Evolutionary conservation across 2,797 vertebrate genomes (phyloP), one percentile per base, ranked within the genome.

Genomic region (Amblyopsis hoosieri): DNA sequence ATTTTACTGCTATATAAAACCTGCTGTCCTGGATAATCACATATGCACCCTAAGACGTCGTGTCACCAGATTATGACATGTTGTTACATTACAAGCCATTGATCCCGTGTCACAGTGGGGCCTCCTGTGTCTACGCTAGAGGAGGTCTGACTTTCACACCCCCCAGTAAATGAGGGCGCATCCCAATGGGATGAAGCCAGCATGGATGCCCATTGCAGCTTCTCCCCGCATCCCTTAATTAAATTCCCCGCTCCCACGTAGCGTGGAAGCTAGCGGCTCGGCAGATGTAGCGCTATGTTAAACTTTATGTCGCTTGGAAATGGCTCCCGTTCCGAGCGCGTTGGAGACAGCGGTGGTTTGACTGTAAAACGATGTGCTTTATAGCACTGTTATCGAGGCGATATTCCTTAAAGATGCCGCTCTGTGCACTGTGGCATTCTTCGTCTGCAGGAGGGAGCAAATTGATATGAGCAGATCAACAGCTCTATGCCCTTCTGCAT

Each of bases 251-350:
- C 91, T 94, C 93, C 92, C 85, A 52, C 93, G 94, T 95, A 94
- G 86, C 85, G 84, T 90, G 79, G 94, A 95, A 95, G 92, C 95
- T 94, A 91, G 94, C 90, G 90, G 94, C 93, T 94, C 93, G 93
- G 95, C 95, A 97, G 94, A 96, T 96, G 95, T 95, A 95, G 92
- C 82, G 92, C 92, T 91, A 92, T 96, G 96, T 98, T 97, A 97
- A 98, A 96, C 94, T 97, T 98, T 97, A 97, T 97, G 96, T 95
- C 91, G 94, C 94, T 95, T 95, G 95, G 95, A 98, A 97, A 94
- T 94, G 94, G 93, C 92, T 95, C 95, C 94, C 90, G 92, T 95
- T 95, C 93, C 92, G 92, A 94, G 93, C 94, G 94, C 94, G 90
- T 96, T 94, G 79, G 84, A 94, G 93, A 92, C 94, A 88, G 93